Evolutionary conservation across 2,797 vertebrate genomes (phyloP).

Genomic region (Vultur gryphus): DNA sequence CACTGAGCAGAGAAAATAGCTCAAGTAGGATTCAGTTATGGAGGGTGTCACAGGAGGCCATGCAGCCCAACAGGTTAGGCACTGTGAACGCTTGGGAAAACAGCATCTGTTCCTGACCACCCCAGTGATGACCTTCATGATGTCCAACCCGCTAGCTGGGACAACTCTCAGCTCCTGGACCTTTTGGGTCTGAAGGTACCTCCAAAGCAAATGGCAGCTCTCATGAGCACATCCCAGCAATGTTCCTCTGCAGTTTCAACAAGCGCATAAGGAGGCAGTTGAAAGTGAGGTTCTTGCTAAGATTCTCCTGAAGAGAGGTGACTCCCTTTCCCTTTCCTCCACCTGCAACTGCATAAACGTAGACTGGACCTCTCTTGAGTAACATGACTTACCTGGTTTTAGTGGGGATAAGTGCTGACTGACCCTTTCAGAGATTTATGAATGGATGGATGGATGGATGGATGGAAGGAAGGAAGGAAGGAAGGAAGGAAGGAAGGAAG

Average conservation of each 20-base stretch:
- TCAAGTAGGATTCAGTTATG: neutral
- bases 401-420: neutral
- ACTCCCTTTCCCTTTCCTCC: neutral
- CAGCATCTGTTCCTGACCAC: neutral
- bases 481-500: neutral
- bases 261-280: neutral
- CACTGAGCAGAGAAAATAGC: conserved; percentile 23
- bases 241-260: neutral
- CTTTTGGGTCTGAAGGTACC: neutral
- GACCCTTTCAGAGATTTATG: neutral
- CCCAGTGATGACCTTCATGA: neutral
- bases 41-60: neutral
- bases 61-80: neutral
- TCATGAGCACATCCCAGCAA: neutral
- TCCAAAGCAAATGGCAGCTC: neutral
- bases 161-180: neutral
- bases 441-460: neutral
- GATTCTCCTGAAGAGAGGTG: neutral
- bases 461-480: neutral
- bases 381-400: neutral
- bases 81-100: neutral
- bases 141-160: neutral
- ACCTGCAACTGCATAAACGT: neutral
- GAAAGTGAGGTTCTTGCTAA: neutral
- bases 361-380: neutral